Base-by-base conservation (phyloP, 1,140 invertebrate species). In the Drosophila neocordata region DNA sequence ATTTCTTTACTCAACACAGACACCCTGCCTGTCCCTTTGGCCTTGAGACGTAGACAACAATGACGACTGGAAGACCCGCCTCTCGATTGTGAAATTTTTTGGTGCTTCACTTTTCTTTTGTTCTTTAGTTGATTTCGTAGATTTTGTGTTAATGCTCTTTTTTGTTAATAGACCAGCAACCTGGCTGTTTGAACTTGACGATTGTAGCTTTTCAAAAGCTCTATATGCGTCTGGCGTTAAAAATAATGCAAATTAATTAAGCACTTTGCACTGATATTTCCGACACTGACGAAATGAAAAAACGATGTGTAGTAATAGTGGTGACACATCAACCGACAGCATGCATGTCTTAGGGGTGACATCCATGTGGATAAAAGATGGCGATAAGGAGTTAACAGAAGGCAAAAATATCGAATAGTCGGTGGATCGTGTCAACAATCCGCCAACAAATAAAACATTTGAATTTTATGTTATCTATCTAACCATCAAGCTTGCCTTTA, bases 171-270 rank as follows among this genome's bases (percentile, higher is more conserved):
- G 48, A 56, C 70, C 71, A 73, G 67, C 52, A 18, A 35, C 35
- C 24, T 64, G 68, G 70, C 68, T 37, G 53, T 38, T 37, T 37
- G 41, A 55, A 73, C 68, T 73, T 48, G 55, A 38, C 60, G 53
- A 13, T 63, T 18, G 15, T 60, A 75, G 73, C 73, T 75, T 75
- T 75, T 31, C 58, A 48, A 74, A 75, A 75, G 73, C 73, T 75
- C 15, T 74, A 57, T 61, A 37, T 22, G 37, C 56, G 37, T 58
- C 65, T 60, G 22, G 53, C 31, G 20, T 74, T 62, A 37, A 74
- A 75, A 75, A 75, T 75, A 75, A 75, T 75, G 73, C 73, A 75
- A 75, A 75, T 48, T 75, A 75, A 74, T 75, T 74, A 75, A 75
- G 63, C 72, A 73, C 72, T 71, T 72, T 13, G 70, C 41, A 20